Evolutionary conservation across 2,888 invertebrate species (phyloP), one percentile per base, ranked within the genome.

Genomic region (Leptura quadrifasciata): DNA sequence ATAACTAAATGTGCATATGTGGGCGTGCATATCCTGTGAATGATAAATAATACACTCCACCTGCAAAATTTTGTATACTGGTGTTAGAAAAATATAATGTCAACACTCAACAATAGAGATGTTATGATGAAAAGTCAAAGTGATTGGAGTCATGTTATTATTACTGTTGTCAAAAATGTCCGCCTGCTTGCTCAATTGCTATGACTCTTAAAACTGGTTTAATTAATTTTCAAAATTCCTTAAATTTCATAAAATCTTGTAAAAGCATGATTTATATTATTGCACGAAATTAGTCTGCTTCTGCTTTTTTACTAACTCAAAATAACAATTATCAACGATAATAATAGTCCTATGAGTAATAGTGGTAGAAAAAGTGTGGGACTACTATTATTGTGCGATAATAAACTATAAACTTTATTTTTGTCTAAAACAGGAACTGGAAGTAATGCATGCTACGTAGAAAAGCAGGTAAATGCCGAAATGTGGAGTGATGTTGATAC

Each of bases 371-470:
- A 47, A 39, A 39, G 35, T 6, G 6, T 39, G 47, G n/a, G 47
- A 47, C 47, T 47, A n/a, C 5, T 47, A 47, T 47, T 47, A n/a
- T n/a, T n/a, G n/a, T 10, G 12, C 1, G 2, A n/a, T 15, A 47
- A n/a, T n/a, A 47, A 47, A 1, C 4, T 47, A 47, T 47, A 47
- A n/a, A 10, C 57, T 21, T 58, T 24, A 58, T 31, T 31, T 47
- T 54, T 21, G n/a, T 39, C 6, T 39, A 20, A 57, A n/a, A 67
- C 60, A 83, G 97, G 98, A 82, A 98, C 98, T 20, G 98, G 98
- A 72, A 96, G 96, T 80, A 98, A 98, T 89, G 97, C 98, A 9
- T 98, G 98, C 89, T 98, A 98, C 87, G 95, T 98, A 76, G 98
- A 98, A 87, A 93, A 93, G 82, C 93, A 97, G 54, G 93, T 95